Evolutionary conservation across 1,140 invertebrate species (phyloP).

Genomic region (Bombus huntii): DNA sequence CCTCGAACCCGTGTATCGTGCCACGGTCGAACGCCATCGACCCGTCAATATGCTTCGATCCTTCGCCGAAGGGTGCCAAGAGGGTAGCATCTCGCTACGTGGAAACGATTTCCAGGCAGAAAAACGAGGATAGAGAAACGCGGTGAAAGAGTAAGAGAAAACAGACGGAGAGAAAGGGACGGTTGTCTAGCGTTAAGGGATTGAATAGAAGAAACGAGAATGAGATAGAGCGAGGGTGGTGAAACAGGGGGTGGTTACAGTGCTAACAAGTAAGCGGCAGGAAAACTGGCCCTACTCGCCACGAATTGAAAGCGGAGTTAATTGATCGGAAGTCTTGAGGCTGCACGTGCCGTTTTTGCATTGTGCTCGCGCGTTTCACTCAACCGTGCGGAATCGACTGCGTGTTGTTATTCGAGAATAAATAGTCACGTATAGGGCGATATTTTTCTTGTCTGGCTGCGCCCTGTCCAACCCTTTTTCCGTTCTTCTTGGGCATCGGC

Average conservation of each 20-base stretch:
- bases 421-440: slow-evolving; percentile 49
- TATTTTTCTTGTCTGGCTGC: slow-evolving; percentile 61
- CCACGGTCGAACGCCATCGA: slow-evolving; percentile 73
- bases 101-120: not conserved
- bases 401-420: slow-evolving; percentile 59
- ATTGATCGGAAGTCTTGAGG: slow-evolving; percentile 79
- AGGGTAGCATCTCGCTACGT: slow-evolving; percentile 55
- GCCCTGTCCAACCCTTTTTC: not conserved
- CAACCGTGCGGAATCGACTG: slow-evolving; percentile 58
- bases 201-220: not conserved
- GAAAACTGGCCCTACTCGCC: slow-evolving; percentile 57
- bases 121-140: too few species aligned
- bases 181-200: not conserved
- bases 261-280: slow-evolving; percentile 65
- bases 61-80: slow-evolving; percentile 66
- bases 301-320: slow-evolving; percentile 75
- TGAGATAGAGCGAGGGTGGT: not conserved
- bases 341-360: slow-evolving; percentile 75
- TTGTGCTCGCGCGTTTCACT: slow-evolving; percentile 57
- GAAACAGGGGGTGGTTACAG: slow-evolving; percentile 45
- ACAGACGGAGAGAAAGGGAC: not conserved
- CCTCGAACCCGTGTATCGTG: slow-evolving; percentile 69
- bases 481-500: too few species aligned
- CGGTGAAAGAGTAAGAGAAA: not conserved
- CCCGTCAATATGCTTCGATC: slow-evolving; percentile 79